phyloP scores from a whole-genome alignment of 2,797 vertebrate species.

The Fringilla coelebs region DNA sequence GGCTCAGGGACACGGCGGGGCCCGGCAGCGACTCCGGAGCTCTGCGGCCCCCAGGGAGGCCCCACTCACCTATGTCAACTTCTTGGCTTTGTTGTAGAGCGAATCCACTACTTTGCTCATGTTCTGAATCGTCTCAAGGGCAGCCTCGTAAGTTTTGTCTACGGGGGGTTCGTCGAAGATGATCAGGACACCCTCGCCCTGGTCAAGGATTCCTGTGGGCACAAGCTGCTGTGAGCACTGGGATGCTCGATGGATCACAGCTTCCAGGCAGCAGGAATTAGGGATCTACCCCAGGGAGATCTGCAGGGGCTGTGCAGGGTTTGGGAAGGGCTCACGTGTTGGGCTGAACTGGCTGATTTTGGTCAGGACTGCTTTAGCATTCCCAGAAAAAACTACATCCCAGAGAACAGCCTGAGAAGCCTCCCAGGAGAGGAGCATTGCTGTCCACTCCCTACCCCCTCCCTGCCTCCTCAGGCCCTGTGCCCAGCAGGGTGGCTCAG shows the following conservation, averaged over 20 bases:
- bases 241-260: accelerated
- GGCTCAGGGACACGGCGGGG: not conserved
- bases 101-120: slow-evolving; percentile 99
- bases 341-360: not conserved
- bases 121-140: slow-evolving; percentile 95
- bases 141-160: slow-evolving; percentile 93
- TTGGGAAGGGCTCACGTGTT: accelerated
- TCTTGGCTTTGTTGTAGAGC: slow-evolving; percentile 99
- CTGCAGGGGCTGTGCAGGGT: too few species aligned
- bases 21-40: not conserved
- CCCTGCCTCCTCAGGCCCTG: not conserved
- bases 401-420: not conserved
- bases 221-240: not conserved
- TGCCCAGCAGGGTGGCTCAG: not conserved
- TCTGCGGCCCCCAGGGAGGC: not conserved
- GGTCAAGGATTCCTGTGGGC: slow-evolving; percentile 90
- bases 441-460: not conserved
- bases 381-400: not conserved
- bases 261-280: not conserved
- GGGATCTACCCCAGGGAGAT: not conserved
- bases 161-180: slow-evolving; percentile 92
- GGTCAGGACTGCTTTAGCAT: not conserved
- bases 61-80: slow-evolving; percentile 91
- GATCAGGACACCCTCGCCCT: slow-evolving; percentile 94
- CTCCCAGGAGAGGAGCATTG: accelerated